These are phyloP conservation scores for Neodiprion fabricii DNA, from an alignment of 1,140 invertebrate genomes.

Conservation along the genomic window DNA sequence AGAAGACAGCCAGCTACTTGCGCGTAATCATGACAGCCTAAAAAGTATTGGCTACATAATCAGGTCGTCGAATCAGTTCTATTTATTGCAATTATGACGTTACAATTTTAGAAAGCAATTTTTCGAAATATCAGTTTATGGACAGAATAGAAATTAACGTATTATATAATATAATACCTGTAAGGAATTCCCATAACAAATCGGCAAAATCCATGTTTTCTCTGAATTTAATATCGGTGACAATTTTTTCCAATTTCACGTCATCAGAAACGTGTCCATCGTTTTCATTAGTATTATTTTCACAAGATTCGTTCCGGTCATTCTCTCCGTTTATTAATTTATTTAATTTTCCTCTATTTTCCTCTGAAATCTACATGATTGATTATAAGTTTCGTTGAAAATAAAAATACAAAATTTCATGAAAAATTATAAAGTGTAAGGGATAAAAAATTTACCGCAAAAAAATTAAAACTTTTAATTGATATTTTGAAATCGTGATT, in stretches of 20 bases:
- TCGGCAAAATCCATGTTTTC: constrained; percentile 50
- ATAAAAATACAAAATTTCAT: constrained; percentile 10
- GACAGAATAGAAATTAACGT: neutral
- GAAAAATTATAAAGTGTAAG: neutral
- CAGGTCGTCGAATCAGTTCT: constrained; percentile 4
- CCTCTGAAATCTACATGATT: constrained; percentile 22
- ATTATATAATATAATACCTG: constrained; percentile 28
- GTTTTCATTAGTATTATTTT: constrained; percentile 14
- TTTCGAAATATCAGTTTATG: neutral
- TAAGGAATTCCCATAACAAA: constrained; percentile 48
- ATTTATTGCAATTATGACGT: constrained; percentile 23
- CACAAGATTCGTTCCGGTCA: constrained; percentile 25
- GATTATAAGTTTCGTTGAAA: constrained; percentile 28
- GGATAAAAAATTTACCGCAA: constrained; percentile 4
- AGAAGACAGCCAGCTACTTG: constrained; percentile 42
- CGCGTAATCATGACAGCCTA: constrained; percentile 32
- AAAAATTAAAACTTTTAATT: neutral
- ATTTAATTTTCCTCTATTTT: constrained; percentile 35
- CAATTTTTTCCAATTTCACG: constrained; percentile 33
- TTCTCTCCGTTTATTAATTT: constrained; percentile 38
- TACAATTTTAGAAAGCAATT: neutral
- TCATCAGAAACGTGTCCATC: constrained; percentile 20
- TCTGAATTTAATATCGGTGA: constrained; percentile 35
- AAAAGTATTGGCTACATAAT: constrained; percentile 15
- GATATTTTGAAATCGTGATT: no score